Percentiles rank a stretch among this genome's conserved stretches.
Evolutionary conservation across 1,140 invertebrate species (phyloP).

Genomic region (Monochamus saltuarius): DNA sequence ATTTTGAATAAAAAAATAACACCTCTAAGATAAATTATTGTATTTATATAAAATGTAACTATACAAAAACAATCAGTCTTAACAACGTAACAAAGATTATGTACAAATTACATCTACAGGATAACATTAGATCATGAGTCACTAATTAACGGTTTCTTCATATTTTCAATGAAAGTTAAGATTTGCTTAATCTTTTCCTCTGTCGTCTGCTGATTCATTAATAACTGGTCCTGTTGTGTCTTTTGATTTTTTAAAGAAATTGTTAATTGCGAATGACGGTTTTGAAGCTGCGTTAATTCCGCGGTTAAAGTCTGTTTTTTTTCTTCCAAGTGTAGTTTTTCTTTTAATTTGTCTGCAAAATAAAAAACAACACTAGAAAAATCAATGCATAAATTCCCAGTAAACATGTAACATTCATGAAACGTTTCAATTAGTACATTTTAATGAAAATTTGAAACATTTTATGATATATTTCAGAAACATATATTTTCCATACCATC

Average conservation of each 20-base stretch:
- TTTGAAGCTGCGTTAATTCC: conserved; percentile 47
- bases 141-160: conserved; percentile 30
- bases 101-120: background rate
- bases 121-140: background rate
- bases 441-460: too few species aligned
- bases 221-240: conserved; percentile 39
- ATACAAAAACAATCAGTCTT: conserved; percentile 4
- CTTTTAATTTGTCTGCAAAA: conserved; percentile 47
- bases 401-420: too few species aligned
- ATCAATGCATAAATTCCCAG: too few species aligned
- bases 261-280: conserved; percentile 46
- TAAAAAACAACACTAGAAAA: conserved; percentile 12
- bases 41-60: too few species aligned
- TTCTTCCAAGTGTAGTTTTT: conserved; percentile 47
- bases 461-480: too few species aligned
- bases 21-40: too few species aligned
- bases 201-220: conserved; percentile 35
- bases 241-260: conserved; percentile 47
- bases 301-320: conserved; percentile 41
- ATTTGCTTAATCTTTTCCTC: conserved; percentile 47
- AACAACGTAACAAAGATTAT: background rate
- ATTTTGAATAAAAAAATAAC: too few species aligned
- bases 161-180: conserved; percentile 42
- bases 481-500: too few species aligned
- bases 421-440: too few species aligned